Conservation (phyloP, 2,888 invertebrate genomes). For the Apodemia duryi region DNA sequence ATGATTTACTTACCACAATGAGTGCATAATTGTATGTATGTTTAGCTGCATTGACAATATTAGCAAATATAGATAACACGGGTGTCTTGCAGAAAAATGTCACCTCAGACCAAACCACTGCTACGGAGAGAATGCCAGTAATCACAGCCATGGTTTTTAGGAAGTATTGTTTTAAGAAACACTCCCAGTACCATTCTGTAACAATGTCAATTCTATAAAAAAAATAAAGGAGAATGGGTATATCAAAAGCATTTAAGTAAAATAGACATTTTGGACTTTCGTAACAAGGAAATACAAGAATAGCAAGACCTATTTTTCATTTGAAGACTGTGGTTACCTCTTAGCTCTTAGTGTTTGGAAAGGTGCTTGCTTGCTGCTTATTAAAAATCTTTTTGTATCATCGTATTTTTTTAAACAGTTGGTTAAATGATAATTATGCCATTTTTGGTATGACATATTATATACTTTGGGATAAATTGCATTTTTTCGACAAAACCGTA, state of each 20-base stretch:
- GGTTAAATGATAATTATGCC: background rate
- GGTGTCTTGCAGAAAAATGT: slow-evolving; percentile 97
- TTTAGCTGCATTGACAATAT: slow-evolving; percentile 91
- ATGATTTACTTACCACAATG: slow-evolving; percentile 86
- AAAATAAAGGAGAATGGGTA: background rate
- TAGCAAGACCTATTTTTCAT: too few relatives aligned
- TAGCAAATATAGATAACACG: slow-evolving; percentile 97
- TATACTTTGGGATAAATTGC: too few relatives aligned
- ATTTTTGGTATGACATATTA: background rate
- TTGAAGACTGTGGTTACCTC: too few relatives aligned
- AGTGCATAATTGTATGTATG: slow-evolving; percentile 93
- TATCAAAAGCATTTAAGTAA: too few relatives aligned
- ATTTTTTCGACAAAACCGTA: too few relatives aligned
- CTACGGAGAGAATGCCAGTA: slow-evolving; percentile 88
- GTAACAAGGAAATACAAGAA: too few relatives aligned
- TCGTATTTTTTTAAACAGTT: too few relatives aligned
- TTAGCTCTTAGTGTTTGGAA: too few relatives aligned
- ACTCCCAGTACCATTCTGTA: slow-evolving; percentile 98
- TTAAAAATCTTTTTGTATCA: too few relatives aligned
- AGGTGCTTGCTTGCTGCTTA: too few relatives aligned
- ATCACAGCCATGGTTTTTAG: slow-evolving; percentile 85
- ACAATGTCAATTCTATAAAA: slow-evolving; percentile 9
- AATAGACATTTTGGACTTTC: too few relatives aligned
- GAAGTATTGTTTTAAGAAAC: slow-evolving; percentile 87
- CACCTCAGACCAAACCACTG: slow-evolving; percentile 99